Conservation (phyloP, 1,140 invertebrate genomes). For the Thereuonema tuberculata region DNA sequence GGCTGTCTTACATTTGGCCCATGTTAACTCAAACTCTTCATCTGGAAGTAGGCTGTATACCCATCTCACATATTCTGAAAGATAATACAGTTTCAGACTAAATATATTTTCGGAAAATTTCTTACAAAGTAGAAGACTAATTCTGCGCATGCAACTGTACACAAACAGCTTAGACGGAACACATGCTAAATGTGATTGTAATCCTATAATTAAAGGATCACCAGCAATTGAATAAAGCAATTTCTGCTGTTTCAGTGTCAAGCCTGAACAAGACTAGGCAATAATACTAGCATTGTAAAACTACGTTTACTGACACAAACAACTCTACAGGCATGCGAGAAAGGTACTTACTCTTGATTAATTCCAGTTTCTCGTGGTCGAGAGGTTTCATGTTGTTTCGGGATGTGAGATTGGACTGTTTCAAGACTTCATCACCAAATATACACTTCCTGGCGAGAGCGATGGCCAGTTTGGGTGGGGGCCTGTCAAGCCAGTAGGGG, state of each 20-base stretch:
- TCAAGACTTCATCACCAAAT: slow-evolving; percentile 7
- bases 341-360: slow-evolving; percentile 7
- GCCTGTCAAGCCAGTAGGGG: slow-evolving; percentile 6
- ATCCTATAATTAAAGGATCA: no score
- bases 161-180: no score
- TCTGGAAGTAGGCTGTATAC: not conserved
- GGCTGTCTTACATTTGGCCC: slow-evolving; percentile 6
- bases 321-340: no score
- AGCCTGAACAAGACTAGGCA: no score
- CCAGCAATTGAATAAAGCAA: no score
- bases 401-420: slow-evolving; percentile 3
- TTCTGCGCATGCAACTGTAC: no score
- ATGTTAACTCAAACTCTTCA: slow-evolving; percentile 5
- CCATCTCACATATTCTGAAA: slow-evolving; percentile 6
- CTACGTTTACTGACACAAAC: no score
- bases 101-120: no score
- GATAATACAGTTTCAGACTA: not conserved
- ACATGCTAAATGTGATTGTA: no score
- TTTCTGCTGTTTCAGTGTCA: no score
- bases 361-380: slow-evolving; percentile 5
- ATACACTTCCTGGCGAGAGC: slow-evolving; percentile 6
- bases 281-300: no score
- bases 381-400: slow-evolving; percentile 10
- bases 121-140: no score
- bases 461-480: slow-evolving; percentile 8